Base-by-base conservation (phyloP, 1,140 invertebrate species). In the Ephestia elutella region DNA sequence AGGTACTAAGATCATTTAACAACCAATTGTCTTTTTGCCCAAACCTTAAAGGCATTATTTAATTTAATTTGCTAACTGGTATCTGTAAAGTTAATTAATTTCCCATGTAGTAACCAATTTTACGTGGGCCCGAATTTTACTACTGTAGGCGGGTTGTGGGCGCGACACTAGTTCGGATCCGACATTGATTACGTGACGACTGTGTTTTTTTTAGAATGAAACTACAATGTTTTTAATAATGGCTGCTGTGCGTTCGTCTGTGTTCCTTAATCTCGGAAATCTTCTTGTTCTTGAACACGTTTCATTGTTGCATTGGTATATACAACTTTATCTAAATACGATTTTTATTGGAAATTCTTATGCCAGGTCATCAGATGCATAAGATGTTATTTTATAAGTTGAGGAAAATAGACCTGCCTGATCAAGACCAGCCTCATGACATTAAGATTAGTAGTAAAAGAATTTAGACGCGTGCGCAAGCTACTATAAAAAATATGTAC, bases 121-220 rank as follows among this genome's bases (percentile, higher is more conserved):
- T n/a, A 25, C 21, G 49, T 50, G 49, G 50, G 21, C 50, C 13
- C 50, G 19, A 7, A n/a, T 15, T n/a, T 15, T 15, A 44, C 7
- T n/a, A n/a, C 20, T 18, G 50, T 53, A 13, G 50, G 50, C 19
- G 50, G 50, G 5, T 9, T 5, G 38, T 44, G 38, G 38, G 38
- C 38, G 38, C 38, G n/a, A 15, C 19, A 18, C 28, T 2, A 20
- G 50, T 53, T 53, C 50, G 19, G 8, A 2, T 15, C n/a, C n/a
- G 50, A 53, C 50, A 53, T 53, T 53, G 19, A 53, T 53, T 25
- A 25, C 19, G 50, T 53, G 50, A 53, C 50, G 19, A 53, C 20
- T 21, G 50, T 25, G 21, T 25, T 25, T 25, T 7, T 53, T n/a
- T n/a, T n/a, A n/a, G 50, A 53, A 53, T 53, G 50, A 25, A 53